Percentiles rank a stretch among this genome's conserved stretches.
These are phyloP conservation scores for Siniperca chuatsi DNA, from an alignment of 2,113 vertebrate genomes.

Conservation along the genomic window DNA sequence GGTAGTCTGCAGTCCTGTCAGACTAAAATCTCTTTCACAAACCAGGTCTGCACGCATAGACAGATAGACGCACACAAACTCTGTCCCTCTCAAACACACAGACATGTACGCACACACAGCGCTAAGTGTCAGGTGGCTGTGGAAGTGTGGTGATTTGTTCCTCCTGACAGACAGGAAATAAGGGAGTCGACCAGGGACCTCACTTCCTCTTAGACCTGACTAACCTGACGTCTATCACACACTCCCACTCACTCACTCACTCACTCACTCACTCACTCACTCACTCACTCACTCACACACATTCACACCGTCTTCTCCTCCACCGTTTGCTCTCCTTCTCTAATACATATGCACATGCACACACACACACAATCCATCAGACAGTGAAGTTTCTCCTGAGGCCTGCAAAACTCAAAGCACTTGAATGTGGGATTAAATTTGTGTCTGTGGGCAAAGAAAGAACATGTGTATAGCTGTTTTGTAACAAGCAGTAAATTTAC, in stretches of 20 bases:
- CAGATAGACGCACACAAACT: conserved; percentile 25
- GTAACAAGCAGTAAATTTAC: not conserved
- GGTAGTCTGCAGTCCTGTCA: conserved; percentile 38
- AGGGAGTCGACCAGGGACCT: conserved; percentile 70
- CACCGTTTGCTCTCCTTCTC: conserved; percentile 1
- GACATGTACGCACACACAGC: not conserved
- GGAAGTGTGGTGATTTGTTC: conserved; percentile 68
- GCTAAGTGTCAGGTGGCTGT: conserved; percentile 50
- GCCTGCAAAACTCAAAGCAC: conserved; percentile 11
- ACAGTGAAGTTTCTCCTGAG: conserved; percentile 17
- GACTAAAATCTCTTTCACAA: conserved; percentile 35
- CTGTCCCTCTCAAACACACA: conserved; percentile 25
- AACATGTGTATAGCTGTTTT: conserved; percentile 18
- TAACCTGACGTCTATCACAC: conserved; percentile 70
- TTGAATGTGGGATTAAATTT: conserved; percentile 43
- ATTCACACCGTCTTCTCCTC: conserved; percentile 1
- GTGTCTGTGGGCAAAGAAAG: conserved; percentile 13
- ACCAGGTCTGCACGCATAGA: conserved; percentile 15
- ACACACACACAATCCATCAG: conserved; percentile 22
- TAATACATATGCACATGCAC: conserved; percentile 10
- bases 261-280: conserved; percentile 11
- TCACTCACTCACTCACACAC: conserved; percentile 8
- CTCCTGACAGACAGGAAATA: conserved; percentile 78
- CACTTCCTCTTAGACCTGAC: conserved; percentile 72
- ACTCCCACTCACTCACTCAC: conserved; percentile 13